Evolutionary conservation across 2,888 invertebrate species (phyloP), one percentile per base, ranked within the genome.

Genomic region (Eumacrocentrus americanus): DNA sequence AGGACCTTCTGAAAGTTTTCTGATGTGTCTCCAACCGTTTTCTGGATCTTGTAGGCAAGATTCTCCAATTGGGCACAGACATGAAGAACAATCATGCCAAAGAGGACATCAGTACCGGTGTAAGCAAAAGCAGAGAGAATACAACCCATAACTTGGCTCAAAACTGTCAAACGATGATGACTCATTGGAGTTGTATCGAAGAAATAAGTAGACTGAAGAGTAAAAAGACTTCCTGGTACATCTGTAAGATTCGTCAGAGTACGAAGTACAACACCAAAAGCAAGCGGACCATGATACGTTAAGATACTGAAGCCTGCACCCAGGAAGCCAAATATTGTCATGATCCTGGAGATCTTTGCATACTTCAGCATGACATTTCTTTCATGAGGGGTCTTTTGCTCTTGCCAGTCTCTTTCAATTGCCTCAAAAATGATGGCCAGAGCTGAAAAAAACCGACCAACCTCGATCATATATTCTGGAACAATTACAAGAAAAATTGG

Each of bases 41-140:
- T 51, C 58, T n/a, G n/a, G n/a, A n/a, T n/a, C n/a, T n/a, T n/a
- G n/a, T n/a, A n/a, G n/a, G n/a, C n/a, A n/a, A n/a, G 55, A 58
- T 55, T 62, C 14, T 59, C 58, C 20, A 62, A 23, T 18, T 62
- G 62, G 6, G 54, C 48, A 7, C 62, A 59, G 9, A 40, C 54
- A 44, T 59, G 58, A 62, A 62, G 9, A 58, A 29, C 1, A 51
- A n/a, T n/a, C n/a, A n/a, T n/a, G n/a, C n/a, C n/a, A n/a, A n/a
- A n/a, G n/a, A n/a, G n/a, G n/a, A n/a, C 34, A 37, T 51, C 55
- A 29, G 55, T 44, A 1, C 58, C 55, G 34, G 55, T 22, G 23
- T 57, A 61, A 23, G 29, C 40, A 42, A 54, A 29, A 18, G 34
- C 38, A 2, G 58, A 52, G 29, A 58, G 7, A 5, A 42, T 9